Percentiles rank a stretch among this genome's conserved stretches.
Evolutionary conservation across 2,888 invertebrate genomes (phyloP).

Genomic region (Biston betularia): DNA sequence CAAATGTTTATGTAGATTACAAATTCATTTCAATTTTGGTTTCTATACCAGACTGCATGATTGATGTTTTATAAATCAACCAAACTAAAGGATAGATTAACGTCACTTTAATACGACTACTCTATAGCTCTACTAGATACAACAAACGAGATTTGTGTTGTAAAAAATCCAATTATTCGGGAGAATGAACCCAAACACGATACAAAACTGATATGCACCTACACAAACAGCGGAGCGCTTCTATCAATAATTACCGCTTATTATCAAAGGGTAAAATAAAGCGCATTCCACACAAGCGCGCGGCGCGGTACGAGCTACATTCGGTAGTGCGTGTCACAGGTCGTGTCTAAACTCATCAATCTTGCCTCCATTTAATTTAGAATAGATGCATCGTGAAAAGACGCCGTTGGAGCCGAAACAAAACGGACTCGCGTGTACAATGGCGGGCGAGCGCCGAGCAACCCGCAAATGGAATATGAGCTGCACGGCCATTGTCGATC

Average conservation of each 20-base stretch:
- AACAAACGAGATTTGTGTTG: slow-evolving; percentile 55
- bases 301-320: slow-evolving; percentile 57
- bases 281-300: slow-evolving; percentile 72
- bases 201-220: slow-evolving; percentile 69
- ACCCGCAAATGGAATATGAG: slow-evolving; percentile 79
- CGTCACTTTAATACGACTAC: slow-evolving; percentile 73
- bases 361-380: slow-evolving; percentile 80
- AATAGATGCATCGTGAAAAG: slow-evolving; percentile 71
- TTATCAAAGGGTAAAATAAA: slow-evolving; percentile 79
- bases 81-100: slow-evolving; percentile 69
- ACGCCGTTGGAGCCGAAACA: slow-evolving; percentile 68
- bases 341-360: slow-evolving; percentile 84
- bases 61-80: slow-evolving; percentile 60
- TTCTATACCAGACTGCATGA: slow-evolving; percentile 60
- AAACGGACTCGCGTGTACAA: slow-evolving; percentile 79
- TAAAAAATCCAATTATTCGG: slow-evolving; percentile 80
- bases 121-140: slow-evolving; percentile 47
- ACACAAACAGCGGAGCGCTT: slow-evolving; percentile 66
- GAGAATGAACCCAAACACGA: slow-evolving; percentile 70
- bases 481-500: slow-evolving; percentile 78
- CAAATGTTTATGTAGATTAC: no score
- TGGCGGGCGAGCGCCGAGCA: slow-evolving; percentile 57
- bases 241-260: slow-evolving; percentile 79
- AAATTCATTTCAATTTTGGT: slow-evolving; percentile 55
- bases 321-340: slow-evolving; percentile 86